These are phyloP conservation scores for Bombus confusus DNA, from an alignment of 1,140 invertebrate genomes.

Conservation along the genomic window DNA sequence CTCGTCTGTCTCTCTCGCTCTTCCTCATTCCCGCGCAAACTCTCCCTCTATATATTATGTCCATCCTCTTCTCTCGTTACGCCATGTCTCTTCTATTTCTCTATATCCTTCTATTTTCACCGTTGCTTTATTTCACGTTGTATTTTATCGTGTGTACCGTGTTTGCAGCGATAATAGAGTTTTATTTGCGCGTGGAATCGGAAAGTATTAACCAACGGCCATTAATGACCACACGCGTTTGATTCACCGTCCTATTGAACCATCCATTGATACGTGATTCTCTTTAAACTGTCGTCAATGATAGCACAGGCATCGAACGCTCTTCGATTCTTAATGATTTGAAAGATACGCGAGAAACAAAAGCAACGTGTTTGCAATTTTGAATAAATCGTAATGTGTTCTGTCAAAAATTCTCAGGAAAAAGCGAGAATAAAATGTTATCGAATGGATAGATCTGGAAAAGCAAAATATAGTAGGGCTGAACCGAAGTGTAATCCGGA, in stretches of 20 bases:
- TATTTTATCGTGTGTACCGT: neutral
- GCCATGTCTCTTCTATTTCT: neutral
- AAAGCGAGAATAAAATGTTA: neutral
- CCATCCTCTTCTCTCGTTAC: neutral
- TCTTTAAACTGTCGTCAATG: neutral
- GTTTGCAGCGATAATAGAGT: neutral
- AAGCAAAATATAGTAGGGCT: conserved; percentile 24
- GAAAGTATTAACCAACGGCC: neutral
- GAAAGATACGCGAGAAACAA: neutral
- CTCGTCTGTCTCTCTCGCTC: neutral
- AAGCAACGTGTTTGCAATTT: neutral
- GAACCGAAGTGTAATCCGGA: neutral
- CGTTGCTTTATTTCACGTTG: conserved; percentile 25
- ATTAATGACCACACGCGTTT: neutral
- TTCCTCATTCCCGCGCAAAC: neutral
- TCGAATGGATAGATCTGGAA: neutral
- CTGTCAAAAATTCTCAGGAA: neutral
- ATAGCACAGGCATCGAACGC: neutral
- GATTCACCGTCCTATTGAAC: neutral
- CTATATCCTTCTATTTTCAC: conserved; percentile 19
- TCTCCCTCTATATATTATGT: neutral
- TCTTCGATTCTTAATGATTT: neutral
- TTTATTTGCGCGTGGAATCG: conserved; percentile 18
- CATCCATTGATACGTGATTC: too few species aligned
- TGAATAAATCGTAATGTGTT: neutral